phyloP scores from a whole-genome alignment of 2,888 invertebrate genomes.

The Mechanitis mazaeus region DNA sequence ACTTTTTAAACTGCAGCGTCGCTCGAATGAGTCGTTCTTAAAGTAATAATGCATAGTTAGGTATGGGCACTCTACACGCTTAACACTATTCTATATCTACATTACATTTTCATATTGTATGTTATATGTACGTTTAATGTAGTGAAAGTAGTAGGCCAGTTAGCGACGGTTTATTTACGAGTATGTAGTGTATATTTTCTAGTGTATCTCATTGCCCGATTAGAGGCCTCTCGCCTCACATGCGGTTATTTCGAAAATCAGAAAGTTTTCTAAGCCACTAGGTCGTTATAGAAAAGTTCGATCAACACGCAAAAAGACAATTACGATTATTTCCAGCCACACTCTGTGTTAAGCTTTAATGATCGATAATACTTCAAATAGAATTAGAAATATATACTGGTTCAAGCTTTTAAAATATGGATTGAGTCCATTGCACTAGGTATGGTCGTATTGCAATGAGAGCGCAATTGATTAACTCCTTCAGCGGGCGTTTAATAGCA shows the following conservation, averaged over 20 bases:
- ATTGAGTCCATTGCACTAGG: background rate
- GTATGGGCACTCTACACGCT: background rate
- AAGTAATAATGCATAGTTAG: constrained; percentile 4
- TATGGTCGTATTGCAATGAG: background rate
- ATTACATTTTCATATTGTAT: background rate
- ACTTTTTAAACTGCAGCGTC: constrained; percentile 6
- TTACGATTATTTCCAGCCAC: constrained; percentile 30
- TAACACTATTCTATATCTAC: background rate
- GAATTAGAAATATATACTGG: background rate
- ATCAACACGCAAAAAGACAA: constrained; percentile 33
- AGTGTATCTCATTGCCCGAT: constrained; percentile 23
- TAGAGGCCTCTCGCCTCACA: constrained; percentile 22
- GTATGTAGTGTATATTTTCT: constrained; percentile 6
- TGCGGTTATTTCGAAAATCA: constrained; percentile 25
- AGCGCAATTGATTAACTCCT: background rate
- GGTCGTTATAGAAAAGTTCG: constrained; percentile 32
- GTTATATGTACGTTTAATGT: background rate
- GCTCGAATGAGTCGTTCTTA: constrained; percentile 8
- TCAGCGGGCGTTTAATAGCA: background rate
- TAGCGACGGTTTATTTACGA: constrained; percentile 17
- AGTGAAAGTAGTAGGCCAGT: constrained; percentile 14
- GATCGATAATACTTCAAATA: constrained; percentile 16
- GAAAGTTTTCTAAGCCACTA: constrained; percentile 28
- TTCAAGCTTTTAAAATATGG: background rate
- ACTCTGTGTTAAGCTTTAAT: constrained; percentile 13